A percentile compares a stretch with the other conserved stretches of the same genome.
Evolutionary conservation across 2,797 vertebrate genomes (phyloP).

Genomic region (Numenius phaeopus): DNA sequence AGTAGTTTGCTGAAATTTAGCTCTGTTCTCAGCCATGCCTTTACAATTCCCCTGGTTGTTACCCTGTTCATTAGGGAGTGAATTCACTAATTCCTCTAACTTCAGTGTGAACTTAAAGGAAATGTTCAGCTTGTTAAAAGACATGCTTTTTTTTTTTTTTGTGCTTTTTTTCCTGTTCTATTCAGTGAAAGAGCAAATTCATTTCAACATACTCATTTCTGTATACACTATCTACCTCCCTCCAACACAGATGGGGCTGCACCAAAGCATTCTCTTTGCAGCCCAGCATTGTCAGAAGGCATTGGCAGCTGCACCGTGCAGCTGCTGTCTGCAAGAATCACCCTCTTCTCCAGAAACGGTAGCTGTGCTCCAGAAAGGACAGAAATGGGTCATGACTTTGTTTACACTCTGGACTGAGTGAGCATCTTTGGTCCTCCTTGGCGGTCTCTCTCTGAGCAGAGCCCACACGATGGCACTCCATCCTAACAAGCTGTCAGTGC

Average conservation of each 20-base stretch:
- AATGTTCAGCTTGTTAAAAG: not conserved
- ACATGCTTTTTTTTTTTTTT: no score
- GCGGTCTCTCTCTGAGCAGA: not conserved
- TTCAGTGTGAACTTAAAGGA: not conserved
- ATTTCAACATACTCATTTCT: not conserved
- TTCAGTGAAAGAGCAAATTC: not conserved
- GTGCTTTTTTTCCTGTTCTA: not conserved
- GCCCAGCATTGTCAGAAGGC: not conserved
- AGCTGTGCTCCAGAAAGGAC: not conserved
- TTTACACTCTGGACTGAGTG: not conserved
- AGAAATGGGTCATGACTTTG: not conserved
- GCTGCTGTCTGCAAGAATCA: not conserved
- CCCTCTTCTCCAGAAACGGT: not conserved
- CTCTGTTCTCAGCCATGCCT: not conserved
- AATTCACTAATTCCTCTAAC: not conserved
- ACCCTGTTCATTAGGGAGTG: not conserved
- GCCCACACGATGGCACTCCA: not conserved
- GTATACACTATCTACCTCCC: rapidly evolving
- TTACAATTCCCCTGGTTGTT: not conserved
- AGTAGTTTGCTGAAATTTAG: not conserved
- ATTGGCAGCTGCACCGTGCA: not conserved
- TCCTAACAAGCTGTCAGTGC: not conserved
- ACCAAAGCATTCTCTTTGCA: not conserved
- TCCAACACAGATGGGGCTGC: not conserved
- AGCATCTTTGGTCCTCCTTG: no score